Evolutionary conservation across 2,113 vertebrate species (phyloP).

Genomic region (Myocastor coypus): DNA sequence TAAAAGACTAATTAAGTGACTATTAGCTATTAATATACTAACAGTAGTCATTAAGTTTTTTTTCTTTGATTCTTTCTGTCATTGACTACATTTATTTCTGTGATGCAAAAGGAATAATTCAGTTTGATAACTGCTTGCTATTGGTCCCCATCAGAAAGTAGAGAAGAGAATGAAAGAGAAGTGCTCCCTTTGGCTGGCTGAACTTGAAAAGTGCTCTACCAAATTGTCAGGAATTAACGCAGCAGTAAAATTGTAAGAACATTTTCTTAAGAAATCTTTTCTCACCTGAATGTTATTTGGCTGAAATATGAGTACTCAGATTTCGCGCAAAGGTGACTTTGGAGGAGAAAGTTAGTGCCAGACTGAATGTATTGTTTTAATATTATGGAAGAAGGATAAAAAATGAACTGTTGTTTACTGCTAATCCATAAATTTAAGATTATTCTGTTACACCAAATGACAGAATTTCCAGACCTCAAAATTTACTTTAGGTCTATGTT

Average conservation of each 20-base stretch:
- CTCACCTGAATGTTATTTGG: constrained; percentile 59
- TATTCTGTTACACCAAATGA: constrained; percentile 49
- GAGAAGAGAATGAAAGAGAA: constrained; percentile 15
- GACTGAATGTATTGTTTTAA: constrained; percentile 68
- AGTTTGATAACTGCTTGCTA: not conserved
- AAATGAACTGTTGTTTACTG: constrained; percentile 65
- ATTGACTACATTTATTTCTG: constrained; percentile 44
- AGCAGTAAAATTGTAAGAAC: constrained; percentile 57
- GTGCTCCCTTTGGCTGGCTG: not conserved
- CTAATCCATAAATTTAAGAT: constrained; percentile 60
- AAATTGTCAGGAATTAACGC: not conserved
- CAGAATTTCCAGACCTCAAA: constrained; percentile 44
- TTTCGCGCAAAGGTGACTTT: constrained; percentile 78
- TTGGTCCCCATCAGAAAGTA: constrained; percentile 36
- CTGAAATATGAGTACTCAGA: constrained; percentile 65
- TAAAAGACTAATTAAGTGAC: constrained; percentile 28
- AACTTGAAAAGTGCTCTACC: constrained; percentile 15
- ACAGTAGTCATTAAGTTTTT: constrained; percentile 42
- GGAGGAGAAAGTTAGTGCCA: constrained; percentile 73
- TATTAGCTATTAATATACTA: constrained; percentile 36
- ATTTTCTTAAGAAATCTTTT: constrained; percentile 53
- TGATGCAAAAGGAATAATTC: constrained; percentile 20
- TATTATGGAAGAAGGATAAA: constrained; percentile 66
- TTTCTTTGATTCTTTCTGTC: constrained; percentile 34
- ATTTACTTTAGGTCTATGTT: constrained; percentile 28